Evolutionary conservation across 2,113 vertebrate genomes (phyloP).

Genomic region (Nycticorax nycticorax): DNA sequence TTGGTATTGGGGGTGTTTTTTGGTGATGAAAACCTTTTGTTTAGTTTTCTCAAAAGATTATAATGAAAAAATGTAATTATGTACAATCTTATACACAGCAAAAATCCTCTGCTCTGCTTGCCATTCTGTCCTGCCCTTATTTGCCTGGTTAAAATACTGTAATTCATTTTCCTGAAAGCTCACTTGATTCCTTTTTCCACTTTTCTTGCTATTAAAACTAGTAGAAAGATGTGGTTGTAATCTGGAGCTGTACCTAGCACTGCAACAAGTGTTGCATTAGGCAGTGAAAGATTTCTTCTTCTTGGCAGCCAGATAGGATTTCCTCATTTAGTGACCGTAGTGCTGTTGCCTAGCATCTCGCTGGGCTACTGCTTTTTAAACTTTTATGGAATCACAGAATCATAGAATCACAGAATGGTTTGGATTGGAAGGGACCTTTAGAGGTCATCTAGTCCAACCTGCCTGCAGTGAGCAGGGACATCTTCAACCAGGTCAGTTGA

Average conservation of each 20-base stretch:
- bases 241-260: neutral
- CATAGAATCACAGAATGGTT: neutral
- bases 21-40: neutral
- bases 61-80: neutral
- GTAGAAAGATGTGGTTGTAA: neutral
- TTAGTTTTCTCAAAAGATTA: neutral
- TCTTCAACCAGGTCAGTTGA: no score
- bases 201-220: neutral
- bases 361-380: neutral
- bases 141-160: neutral
- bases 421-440: no score
- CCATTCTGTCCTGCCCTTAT: neutral
- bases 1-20: no score
- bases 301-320: neutral
- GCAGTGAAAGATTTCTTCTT: neutral
- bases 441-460: no score
- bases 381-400: neutral
- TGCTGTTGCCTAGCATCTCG: neutral
- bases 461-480: no score
- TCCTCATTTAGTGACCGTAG: neutral
- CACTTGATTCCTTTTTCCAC: neutral
- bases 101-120: accelerated
- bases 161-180: neutral
- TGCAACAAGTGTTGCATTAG: neutral
- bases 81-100: neutral